These are phyloP conservation scores for Neria commutata DNA, from an alignment of 2,888 invertebrate species.

Conservation along the genomic window DNA sequence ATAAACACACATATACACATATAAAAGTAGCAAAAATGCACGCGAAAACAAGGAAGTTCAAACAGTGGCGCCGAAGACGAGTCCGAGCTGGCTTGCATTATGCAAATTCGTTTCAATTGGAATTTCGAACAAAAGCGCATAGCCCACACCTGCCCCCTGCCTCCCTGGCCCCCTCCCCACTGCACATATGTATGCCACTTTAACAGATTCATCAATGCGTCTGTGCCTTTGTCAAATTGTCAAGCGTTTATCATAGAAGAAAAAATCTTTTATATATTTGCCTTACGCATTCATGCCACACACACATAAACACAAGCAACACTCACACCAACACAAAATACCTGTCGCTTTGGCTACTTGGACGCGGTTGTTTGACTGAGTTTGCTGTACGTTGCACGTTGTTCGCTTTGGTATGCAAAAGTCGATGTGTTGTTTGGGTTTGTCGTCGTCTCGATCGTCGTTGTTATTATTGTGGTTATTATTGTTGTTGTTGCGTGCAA, in stretches of 20 bases:
- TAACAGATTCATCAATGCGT: conserved; percentile 18
- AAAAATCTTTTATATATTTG: conserved; percentile 17
- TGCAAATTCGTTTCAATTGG: too few species aligned
- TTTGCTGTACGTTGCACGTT: too few species aligned
- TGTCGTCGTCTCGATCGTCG: too few species aligned
- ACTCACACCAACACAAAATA: background rate
- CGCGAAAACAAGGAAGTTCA: background rate
- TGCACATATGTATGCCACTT: conserved; percentile 27
- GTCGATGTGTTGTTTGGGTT: too few species aligned
- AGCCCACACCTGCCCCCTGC: too few species aligned
- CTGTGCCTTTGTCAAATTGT: conserved; percentile 34
- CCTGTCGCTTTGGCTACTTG: too few species aligned
- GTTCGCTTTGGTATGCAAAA: too few species aligned
- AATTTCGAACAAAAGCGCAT: too few species aligned
- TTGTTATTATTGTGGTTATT: too few species aligned
- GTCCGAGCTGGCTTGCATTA: background rate
- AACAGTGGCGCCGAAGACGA: background rate
- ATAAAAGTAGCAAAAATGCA: too few species aligned
- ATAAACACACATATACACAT: too few species aligned
- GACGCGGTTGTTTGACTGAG: too few species aligned
- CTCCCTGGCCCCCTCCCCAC: conserved; percentile 3
- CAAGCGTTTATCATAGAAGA: conserved; percentile 36
- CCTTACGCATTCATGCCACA: background rate
- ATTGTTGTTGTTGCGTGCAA: conserved; percentile 17
- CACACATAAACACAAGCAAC: background rate